Evolutionary conservation across 2,113 vertebrate species (phyloP).

Genomic region (cattle (Bos taurus)): DNA sequence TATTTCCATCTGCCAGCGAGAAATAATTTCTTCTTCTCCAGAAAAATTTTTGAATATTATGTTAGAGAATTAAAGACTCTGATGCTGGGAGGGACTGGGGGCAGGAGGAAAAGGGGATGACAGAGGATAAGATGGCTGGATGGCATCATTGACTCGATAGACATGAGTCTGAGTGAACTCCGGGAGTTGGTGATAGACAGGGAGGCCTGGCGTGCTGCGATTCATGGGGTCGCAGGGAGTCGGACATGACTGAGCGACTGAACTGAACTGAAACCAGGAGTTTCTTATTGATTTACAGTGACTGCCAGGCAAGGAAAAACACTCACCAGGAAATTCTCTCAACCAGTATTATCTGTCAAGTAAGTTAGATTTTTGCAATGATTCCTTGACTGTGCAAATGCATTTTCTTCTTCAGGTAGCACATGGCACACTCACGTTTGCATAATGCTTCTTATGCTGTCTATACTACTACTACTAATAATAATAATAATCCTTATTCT

Average conservation of each 20-base stretch:
- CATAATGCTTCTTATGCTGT: neutral
- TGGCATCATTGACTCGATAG: too few relatives aligned
- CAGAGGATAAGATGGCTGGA: too few relatives aligned
- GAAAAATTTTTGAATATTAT: neutral
- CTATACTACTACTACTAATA: fast-evolving
- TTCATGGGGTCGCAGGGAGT: too few relatives aligned
- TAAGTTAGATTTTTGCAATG: neutral
- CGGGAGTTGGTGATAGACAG: too few relatives aligned
- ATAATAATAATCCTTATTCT: neutral
- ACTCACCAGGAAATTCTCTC: neutral
- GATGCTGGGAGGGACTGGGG: too few relatives aligned
- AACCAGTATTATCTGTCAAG: neutral
- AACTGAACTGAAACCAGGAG: neutral
- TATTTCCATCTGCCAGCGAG: neutral
- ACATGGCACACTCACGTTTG: neutral
- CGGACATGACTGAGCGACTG: fast-evolving
- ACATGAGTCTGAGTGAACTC: too few relatives aligned
- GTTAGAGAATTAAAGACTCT: neutral
- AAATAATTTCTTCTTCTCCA: slow-evolving; percentile 6
- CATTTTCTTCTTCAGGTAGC: neutral
- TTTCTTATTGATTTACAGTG: neutral
- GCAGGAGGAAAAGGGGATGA: too few relatives aligned
- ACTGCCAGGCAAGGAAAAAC: neutral
- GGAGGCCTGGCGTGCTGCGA: too few relatives aligned
- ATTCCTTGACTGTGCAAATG: neutral